Conservation (phyloP, 1,140 invertebrate genomes). For the Eriosoma lanigerum region DNA sequence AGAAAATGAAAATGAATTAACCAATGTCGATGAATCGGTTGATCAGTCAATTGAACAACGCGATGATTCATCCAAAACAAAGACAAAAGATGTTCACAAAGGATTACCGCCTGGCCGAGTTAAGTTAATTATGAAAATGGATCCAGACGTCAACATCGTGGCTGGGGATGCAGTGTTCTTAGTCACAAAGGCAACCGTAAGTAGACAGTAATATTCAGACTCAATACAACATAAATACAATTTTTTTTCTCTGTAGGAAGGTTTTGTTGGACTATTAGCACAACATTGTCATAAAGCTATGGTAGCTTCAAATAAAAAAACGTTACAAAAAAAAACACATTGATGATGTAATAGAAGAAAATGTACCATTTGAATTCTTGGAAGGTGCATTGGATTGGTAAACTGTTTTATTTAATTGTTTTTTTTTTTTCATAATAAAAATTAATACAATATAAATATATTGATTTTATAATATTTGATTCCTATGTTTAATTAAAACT, state of each 20-base stretch:
- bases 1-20: background rate
- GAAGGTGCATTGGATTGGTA: constrained; percentile 51
- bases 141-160: constrained; percentile 51
- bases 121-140: constrained; percentile 52
- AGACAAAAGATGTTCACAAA: constrained; percentile 25
- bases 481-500: no score
- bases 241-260: constrained; percentile 10
- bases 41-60: background rate
- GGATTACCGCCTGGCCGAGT: constrained; percentile 48
- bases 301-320: constrained; percentile 45
- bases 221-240: background rate
- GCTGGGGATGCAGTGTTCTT: constrained; percentile 43
- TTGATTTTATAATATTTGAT: no score
- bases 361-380: constrained; percentile 44
- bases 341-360: constrained; percentile 33
- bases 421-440: background rate
- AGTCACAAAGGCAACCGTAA: constrained; percentile 52
- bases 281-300: constrained; percentile 42
- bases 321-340: constrained; percentile 49
- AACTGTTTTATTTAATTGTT: background rate
- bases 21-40: background rate
- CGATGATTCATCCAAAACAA: background rate
- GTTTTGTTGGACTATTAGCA: constrained; percentile 10
- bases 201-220: background rate
- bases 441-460: background rate